Evolutionary conservation across 2,888 invertebrate species (phyloP), one percentile per base, ranked within the genome.

Genomic region (Lasius fuliginosus): DNA sequence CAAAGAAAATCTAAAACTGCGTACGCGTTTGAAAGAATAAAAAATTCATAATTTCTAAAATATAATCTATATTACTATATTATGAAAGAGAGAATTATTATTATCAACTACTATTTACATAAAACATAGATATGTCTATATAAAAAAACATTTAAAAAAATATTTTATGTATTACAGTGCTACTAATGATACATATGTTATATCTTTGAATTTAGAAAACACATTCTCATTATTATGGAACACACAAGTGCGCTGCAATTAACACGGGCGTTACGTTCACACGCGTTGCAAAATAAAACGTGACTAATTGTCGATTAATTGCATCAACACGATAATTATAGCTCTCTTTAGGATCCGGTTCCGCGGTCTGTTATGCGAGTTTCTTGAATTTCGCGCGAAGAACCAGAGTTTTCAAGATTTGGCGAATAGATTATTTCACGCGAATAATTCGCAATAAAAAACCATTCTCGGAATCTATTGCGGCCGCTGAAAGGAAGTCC

Each of bases 401-500:
- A 42, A 71, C 18, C 71, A 33, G 49, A 53, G n/a, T 23, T 69
- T 77, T 60, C 71, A 53, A 40, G 77, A 77, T 77, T 77, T 58
- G 42, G 60, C 79, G 60, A 81, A 60, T 53, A 33, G 46, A 69
- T 79, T 49, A 33, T 73, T 42, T 36, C 33, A 46, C 33, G 27
- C 46, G 18, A 36, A 42, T 71, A 58, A 69, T 58, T 30, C n/a
- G 69, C 23, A 42, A 58, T 42, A 42, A 71, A 62, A 60, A 69
- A 42, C 9, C n/a, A 60, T 71, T 79, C 73, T 71, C 18, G 11
- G 73, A 73, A 79, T 60, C 60, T 46, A 79, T 73, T 65, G 73
- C 73, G 60, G 36, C 27, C 18, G 79, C 27, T 60, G 75, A 74
- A 73, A 86, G 88, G 88, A 88, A 88, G 88, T 83, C 62, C 79